Evolutionary conservation across 2,888 invertebrate genomes (phyloP).

Genomic region (Papilio elwesi): DNA sequence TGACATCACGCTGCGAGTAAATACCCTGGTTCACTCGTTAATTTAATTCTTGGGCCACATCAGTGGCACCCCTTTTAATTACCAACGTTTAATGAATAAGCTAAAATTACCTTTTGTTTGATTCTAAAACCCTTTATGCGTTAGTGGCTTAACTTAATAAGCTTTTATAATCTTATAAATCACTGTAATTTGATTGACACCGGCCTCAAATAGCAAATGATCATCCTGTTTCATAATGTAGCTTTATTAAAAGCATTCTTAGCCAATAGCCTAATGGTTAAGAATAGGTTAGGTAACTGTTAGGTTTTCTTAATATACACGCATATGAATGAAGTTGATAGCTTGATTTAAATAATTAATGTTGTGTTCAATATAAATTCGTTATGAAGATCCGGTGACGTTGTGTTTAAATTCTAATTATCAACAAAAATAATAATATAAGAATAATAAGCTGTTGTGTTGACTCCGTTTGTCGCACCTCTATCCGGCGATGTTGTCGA

Average conservation of each 20-base stretch:
- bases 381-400: too few species aligned
- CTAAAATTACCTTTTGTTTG: conserved; percentile 82
- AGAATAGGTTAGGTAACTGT: too few species aligned
- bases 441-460: too few species aligned
- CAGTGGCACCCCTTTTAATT: conserved; percentile 67
- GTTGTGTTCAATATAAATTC: too few species aligned
- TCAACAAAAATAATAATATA: too few species aligned
- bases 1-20: conserved; percentile 33
- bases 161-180: conserved; percentile 78
- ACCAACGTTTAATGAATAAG: conserved; percentile 78
- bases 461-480: too few species aligned
- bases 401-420: too few species aligned
- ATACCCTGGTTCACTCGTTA: conserved; percentile 29
- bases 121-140: conserved; percentile 64
- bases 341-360: too few species aligned
- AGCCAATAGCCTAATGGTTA: background rate
- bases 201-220: background rate
- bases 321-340: too few species aligned
- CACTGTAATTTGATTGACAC: conserved; percentile 59
- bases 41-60: conserved; percentile 35
- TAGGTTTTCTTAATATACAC: too few species aligned
- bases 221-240: background rate
- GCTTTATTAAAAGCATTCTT: background rate
- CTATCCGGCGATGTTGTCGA: too few species aligned
- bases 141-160: conserved; percentile 75